These are phyloP conservation scores for Ganaspis sp. DNA, from an alignment of 1,140 invertebrate species.

Conservation along the genomic window DNA sequence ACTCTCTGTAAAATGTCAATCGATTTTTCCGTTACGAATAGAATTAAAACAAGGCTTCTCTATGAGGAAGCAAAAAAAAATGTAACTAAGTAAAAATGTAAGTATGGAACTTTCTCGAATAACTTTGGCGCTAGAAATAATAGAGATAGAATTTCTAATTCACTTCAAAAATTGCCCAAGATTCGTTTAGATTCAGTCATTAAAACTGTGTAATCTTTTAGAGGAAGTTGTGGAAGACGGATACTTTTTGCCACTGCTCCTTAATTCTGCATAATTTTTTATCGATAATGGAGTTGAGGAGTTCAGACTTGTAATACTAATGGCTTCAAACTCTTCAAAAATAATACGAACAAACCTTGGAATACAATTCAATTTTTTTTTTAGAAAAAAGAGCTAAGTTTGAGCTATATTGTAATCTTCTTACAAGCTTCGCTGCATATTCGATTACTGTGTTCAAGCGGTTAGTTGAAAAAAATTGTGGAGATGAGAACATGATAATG, in stretches of 20 bases:
- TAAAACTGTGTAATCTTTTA: background rate
- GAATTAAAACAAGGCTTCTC: too few species aligned
- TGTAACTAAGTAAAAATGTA: too few species aligned
- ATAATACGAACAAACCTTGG: background rate
- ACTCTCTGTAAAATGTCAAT: too few species aligned
- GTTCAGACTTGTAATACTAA: constrained; percentile 1
- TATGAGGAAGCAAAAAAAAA: too few species aligned
- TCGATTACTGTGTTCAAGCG: background rate
- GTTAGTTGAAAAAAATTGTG: background rate
- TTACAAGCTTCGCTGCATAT: constrained; percentile 9
- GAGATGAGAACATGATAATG: background rate
- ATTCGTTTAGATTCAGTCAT: too few species aligned
- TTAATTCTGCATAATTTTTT: background rate
- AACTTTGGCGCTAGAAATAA: too few species aligned
- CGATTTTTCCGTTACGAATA: too few species aligned
- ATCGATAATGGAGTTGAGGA: background rate
- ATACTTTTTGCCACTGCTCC: background rate
- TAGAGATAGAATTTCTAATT: too few species aligned
- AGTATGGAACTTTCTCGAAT: too few species aligned
- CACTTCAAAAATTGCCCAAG: too few species aligned
- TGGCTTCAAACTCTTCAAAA: background rate
- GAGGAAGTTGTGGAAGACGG: background rate
- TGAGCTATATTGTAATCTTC: background rate
- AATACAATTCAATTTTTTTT: background rate
- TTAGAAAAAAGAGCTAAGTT: background rate